A percentile compares a stretch with the other conserved stretches of the same genome.
These are phyloP conservation scores for Heliconius himera DNA, from an alignment of 1,140 invertebrate genomes.

Conservation along the genomic window DNA sequence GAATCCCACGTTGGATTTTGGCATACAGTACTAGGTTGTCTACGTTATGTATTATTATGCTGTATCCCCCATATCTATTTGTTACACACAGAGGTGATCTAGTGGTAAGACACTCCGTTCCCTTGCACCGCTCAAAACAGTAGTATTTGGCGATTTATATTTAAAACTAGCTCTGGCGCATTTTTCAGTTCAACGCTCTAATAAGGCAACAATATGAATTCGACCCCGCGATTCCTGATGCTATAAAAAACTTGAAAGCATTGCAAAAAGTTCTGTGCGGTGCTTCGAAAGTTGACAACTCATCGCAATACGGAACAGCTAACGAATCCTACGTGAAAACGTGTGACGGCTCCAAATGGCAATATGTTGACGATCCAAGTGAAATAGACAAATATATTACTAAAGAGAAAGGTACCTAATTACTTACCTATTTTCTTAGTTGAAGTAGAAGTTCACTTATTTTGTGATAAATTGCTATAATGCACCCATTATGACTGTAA, in stretches of 20 bases:
- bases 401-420: conserved; percentile 17
- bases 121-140: no score
- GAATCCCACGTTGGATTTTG: no score
- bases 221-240: conserved; percentile 44
- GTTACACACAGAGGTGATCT: no score
- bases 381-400: conserved; percentile 49
- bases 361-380: conserved; percentile 50
- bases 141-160: no score
- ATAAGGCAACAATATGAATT: conserved; percentile 50
- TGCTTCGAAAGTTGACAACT: conserved; percentile 48
- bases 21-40: no score
- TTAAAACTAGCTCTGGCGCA: no score
- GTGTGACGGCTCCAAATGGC: conserved; percentile 49
- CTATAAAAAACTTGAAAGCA: conserved; percentile 40
- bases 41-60: no score
- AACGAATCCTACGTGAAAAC: conserved; percentile 34
- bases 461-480: no score
- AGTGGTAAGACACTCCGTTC: no score
- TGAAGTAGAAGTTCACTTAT: no score
- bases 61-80: no score
- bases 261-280: conserved; percentile 45
- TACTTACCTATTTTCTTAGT: neutral
- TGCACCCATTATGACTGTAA: no score
- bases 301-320: conserved; percentile 43
- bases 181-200: conserved; percentile 50